Evolutionary conservation across 2,113 vertebrate genomes (phyloP).

Genomic region (Perca schrenkii): DNA sequence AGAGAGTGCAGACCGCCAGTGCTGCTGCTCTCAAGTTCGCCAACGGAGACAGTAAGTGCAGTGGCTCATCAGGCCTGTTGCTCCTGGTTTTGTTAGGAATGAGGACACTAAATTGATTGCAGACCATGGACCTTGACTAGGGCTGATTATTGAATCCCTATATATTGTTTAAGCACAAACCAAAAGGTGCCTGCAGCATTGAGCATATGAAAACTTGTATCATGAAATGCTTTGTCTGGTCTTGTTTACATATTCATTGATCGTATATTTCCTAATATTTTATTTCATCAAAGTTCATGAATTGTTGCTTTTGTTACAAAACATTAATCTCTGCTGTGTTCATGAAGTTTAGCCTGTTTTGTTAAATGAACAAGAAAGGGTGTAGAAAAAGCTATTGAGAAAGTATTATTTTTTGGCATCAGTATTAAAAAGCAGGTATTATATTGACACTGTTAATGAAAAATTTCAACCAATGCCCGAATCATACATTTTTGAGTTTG

Average conservation of each 20-base stretch:
- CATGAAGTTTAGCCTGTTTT: neutral
- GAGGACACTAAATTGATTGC: neutral
- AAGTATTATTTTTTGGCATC: no score
- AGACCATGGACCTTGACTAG: neutral
- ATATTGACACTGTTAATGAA: no score
- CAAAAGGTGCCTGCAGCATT: neutral
- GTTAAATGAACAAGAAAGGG: no score
- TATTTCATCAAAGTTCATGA: neutral
- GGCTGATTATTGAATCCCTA: neutral
- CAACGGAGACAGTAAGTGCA: constrained; percentile 88
- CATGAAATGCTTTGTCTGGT: neutral
- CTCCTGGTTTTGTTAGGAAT: constrained; percentile 1
- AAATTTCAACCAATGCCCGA: neutral
- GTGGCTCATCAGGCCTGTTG: neutral
- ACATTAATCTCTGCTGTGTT: no score
- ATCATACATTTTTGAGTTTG: neutral
- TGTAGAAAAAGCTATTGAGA: no score
- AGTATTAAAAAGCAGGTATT: no score
- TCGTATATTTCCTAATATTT: neutral
- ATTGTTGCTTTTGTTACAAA: neutral
- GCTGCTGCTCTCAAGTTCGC: constrained; percentile 89
- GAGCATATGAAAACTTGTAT: neutral
- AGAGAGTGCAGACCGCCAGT: constrained; percentile 88
- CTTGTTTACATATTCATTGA: neutral
- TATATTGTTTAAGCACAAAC: neutral